Conservation (phyloP, 2,888 invertebrate species). For the Metopia argyrocephala region DNA sequence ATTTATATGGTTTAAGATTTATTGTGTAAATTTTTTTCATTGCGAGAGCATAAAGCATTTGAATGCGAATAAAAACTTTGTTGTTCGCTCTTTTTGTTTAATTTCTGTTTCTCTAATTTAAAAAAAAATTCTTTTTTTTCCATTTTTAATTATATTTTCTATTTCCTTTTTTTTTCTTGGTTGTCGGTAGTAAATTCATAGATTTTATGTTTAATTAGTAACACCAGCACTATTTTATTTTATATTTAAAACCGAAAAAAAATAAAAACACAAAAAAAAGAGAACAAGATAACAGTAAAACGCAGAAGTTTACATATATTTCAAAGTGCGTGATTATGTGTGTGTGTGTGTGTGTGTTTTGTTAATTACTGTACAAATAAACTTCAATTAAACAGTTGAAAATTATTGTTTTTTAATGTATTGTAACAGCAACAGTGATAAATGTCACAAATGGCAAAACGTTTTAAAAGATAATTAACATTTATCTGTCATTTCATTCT, state of each 20-base stretch:
- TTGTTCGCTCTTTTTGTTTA: neutral
- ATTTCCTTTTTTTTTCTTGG: neutral
- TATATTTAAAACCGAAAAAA: no score
- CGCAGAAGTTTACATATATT: no score
- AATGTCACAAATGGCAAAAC: slow-evolving; percentile 56
- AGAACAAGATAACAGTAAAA: no score
- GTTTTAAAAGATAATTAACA: slow-evolving; percentile 53
- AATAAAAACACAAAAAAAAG: no score
- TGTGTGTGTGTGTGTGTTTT: slow-evolving; percentile 1
- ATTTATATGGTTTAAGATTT: neutral
- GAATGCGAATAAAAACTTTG: neutral
- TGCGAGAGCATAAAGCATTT: slow-evolving; percentile 3
- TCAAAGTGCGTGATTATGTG: slow-evolving; percentile 1
- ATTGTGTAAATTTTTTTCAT: slow-evolving; percentile 4
- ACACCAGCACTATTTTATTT: no score
- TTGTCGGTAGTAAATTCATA: slow-evolving; percentile 27
- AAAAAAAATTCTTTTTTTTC: neutral
- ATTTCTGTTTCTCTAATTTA: neutral
- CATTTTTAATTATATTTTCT: neutral
- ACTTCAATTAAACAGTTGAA: slow-evolving; percentile 55
- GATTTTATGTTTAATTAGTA: slow-evolving; percentile 35
- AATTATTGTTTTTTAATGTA: slow-evolving; percentile 43
- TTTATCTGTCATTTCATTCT: slow-evolving; percentile 26
- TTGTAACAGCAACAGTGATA: slow-evolving; percentile 38
- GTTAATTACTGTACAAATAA: slow-evolving; percentile 48